Evolutionary conservation across 2,797 vertebrate species (phyloP), one percentile per base, ranked within the genome.

Genomic region (Petrocephalus sullivani): DNA sequence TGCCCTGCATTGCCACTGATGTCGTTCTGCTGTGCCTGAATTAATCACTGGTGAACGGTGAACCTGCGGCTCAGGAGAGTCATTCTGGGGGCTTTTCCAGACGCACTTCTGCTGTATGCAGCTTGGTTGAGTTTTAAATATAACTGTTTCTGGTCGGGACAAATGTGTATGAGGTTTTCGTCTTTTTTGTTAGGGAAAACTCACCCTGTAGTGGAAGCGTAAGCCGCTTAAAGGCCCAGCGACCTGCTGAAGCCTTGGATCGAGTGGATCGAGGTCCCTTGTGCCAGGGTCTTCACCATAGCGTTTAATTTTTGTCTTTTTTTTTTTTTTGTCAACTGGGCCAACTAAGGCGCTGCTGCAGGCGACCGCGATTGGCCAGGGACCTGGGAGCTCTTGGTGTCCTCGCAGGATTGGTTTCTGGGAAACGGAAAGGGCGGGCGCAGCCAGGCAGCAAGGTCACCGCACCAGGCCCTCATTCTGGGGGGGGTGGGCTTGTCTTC

Each of bases 391-490:
- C 56, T 86, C 14, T 33, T 88, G 67, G 19, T 53, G 21, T 81
- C 10, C 75, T 41, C 23, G n/a, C n/a, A 33, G 41, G 78, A 37
- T 37, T 46, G 87, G 81, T 41, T 54, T 84, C 46, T 58, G 12
- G 88, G 90, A 71, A 85, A 41, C 2, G 53, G 89, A 28, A 51
- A 41, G 58, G 28, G 64, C 75, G 86, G 60, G 37, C 81, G 89
- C 86, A 19, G 49, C 46, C 78, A 87, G 19, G 67, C 83, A 4
- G 51, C 87, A 89, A 89, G 87, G 57, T 82, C 56, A 83, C 78
- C 12, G 61, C 87, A 85, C 46, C 86, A 88, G 81, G 23, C 87
- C 49, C 67, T 37, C 67, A 75, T 75, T 75, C 33, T 81, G 86
- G 49, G 46, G 75, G 56, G n/a, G 53, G 81, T 46, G 58, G 28